phyloP scores from a whole-genome alignment of 2,797 vertebrate genomes.

The Cryptoblepharus egeriae region DNA sequence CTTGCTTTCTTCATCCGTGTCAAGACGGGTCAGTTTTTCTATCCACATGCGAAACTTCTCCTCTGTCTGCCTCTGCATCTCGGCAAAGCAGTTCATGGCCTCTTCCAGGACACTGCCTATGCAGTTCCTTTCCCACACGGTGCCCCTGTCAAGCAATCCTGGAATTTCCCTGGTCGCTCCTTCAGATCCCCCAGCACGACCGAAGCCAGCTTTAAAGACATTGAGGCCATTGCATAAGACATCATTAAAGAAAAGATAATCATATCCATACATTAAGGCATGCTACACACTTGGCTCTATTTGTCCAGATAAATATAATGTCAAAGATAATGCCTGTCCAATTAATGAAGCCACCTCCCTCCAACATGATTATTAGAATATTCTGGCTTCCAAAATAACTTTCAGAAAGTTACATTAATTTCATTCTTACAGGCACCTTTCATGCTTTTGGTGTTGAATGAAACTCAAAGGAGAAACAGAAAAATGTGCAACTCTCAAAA shows the following conservation, averaged over 20 bases:
- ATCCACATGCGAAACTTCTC: constrained; percentile 93
- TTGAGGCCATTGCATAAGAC: constrained; percentile 83
- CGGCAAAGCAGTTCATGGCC: constrained; percentile 92
- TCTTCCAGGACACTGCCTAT: constrained; percentile 94
- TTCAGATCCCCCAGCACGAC: constrained; percentile 88
- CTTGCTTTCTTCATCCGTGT: constrained; percentile 85
- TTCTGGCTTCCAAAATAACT: constrained; percentile 20
- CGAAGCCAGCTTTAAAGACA: constrained; percentile 98
- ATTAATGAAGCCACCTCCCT: constrained; percentile 27
- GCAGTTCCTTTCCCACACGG: constrained; percentile 90
- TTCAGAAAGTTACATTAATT: constrained; percentile 35
- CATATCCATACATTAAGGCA: constrained; percentile 71
- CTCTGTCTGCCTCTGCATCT: constrained; percentile 95
- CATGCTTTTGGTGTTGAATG: constrained; percentile 8
- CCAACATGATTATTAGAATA: constrained; percentile 23
- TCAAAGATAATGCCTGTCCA: constrained; percentile 31
- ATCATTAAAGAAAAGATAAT: constrained; percentile 69
- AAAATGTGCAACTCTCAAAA: background rate
- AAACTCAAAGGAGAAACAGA: constrained; percentile 3
- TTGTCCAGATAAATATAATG: constrained; percentile 31
- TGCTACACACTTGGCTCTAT: constrained; percentile 52
- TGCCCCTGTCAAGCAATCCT: constrained; percentile 89
- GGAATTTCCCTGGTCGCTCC: constrained; percentile 88
- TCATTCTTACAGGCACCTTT: constrained; percentile 11
- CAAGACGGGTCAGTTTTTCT: constrained; percentile 90